phyloP scores from a whole-genome alignment of 30 jellyfish, hydroid and myxozoan genomes.

The Chironex yamaguchii region DNA sequence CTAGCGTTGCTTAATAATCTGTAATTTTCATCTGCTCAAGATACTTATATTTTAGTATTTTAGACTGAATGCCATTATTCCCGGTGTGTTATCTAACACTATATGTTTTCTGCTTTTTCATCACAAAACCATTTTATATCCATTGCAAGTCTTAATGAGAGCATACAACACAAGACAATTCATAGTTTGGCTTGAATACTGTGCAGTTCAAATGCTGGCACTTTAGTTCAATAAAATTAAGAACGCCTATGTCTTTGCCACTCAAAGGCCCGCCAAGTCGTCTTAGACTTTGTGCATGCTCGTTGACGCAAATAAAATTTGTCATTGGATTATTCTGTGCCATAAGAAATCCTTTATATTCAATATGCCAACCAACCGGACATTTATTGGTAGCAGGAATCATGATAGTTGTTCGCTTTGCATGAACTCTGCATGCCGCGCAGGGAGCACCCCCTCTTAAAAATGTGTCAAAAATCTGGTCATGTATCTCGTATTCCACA shows the following conservation, averaged over 20 bases:
- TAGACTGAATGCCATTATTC: no score
- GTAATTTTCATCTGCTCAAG: no score
- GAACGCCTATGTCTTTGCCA: conserved; percentile 56
- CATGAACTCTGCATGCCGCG: conserved; percentile 82
- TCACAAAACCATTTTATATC: no score
- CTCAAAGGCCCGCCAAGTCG: conserved; percentile 16
- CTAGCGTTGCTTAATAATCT: no score
- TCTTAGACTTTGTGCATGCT: conserved; percentile 54
- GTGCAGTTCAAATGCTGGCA: conserved; percentile 55
- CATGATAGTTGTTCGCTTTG: conserved; percentile 74
- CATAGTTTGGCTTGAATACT: conserved; percentile 55
- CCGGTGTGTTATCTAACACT: no score
- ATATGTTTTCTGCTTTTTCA: no score
- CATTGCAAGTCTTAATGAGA: background rate
- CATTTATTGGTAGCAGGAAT: conserved; percentile 87
- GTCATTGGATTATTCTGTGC: conserved; percentile 81
- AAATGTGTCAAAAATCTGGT: conserved; percentile 63
- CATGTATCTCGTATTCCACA: conserved; percentile 76
- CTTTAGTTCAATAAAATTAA: conserved; percentile 88
- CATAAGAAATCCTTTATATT: conserved; percentile 91
- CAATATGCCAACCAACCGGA: conserved; percentile 89
- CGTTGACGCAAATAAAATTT: conserved; percentile 94
- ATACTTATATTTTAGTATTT: no score
- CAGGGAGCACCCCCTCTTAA: conserved; percentile 72
- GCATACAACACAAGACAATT: conserved; percentile 93